phyloP scores from a whole-genome alignment of 2,113 vertebrate species.

The Neoarius graeffei region DNA sequence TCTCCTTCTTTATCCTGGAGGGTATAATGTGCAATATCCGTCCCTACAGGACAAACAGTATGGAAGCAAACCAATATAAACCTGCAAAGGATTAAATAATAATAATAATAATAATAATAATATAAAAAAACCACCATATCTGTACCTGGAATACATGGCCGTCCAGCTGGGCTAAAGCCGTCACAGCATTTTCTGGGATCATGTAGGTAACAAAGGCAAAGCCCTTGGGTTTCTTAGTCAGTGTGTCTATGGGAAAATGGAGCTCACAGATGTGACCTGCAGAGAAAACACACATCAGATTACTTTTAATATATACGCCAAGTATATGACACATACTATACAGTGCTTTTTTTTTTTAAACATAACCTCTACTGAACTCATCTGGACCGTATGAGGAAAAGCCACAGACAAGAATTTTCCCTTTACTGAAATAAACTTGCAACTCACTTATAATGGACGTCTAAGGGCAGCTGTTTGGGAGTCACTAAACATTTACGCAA shows the following conservation, averaged over 20 bases:
- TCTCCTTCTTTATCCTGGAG: slow-evolving; percentile 87
- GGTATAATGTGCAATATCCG: slow-evolving; percentile 91
- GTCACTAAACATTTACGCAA: no score
- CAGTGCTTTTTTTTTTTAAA: neutral
- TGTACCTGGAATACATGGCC: slow-evolving; percentile 93
- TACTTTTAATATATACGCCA: neutral
- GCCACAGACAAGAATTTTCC: no score
- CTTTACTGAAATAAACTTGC: no score
- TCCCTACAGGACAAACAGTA: slow-evolving; percentile 71
- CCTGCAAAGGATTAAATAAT: neutral
- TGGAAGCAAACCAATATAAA: neutral
- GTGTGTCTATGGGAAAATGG: slow-evolving; percentile 86
- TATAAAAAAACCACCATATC: neutral
- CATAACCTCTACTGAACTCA: neutral
- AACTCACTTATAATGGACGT: no score
- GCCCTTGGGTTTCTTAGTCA: slow-evolving; percentile 93
- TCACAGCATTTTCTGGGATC: slow-evolving; percentile 90
- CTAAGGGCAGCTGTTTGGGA: no score
- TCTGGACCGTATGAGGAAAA: neutral
- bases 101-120: neutral
- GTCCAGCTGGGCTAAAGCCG: slow-evolving; percentile 83
- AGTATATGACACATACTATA: neutral
- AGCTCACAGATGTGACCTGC: slow-evolving; percentile 88
- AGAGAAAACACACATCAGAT: neutral
- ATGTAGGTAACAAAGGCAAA: slow-evolving; percentile 94